A percentile compares a stretch with the other conserved stretches of the same genome.
Conservation (phyloP, 1,140 invertebrate species). For the Drosophila tani region DNA sequence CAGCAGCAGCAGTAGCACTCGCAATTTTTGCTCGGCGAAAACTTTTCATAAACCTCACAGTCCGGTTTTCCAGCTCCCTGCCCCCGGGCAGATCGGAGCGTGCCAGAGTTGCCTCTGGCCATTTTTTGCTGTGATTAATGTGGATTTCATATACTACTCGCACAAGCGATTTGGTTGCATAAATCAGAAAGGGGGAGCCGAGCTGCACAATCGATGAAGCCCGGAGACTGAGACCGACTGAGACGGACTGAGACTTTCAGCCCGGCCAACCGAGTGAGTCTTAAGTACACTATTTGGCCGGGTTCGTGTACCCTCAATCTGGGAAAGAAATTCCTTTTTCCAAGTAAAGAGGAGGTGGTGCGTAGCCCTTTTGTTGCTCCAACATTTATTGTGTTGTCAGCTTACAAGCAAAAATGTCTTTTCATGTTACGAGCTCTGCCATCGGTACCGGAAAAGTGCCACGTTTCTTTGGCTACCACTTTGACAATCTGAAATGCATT, state of each 20-base stretch:
- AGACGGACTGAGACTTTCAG: conserved; percentile 6
- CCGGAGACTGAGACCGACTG: not conserved
- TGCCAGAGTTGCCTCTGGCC: conserved; percentile 17
- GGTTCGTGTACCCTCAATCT: conserved; percentile 32
- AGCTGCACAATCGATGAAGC: conserved; percentile 32
- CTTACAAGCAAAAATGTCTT: conserved; percentile 24
- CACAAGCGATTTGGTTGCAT: conserved; percentile 69
- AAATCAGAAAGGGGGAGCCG: conserved; percentile 42
- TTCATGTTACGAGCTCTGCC: conserved; percentile 21
- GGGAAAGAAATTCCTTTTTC: conserved; percentile 7
- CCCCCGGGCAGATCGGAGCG: conserved; percentile 2
- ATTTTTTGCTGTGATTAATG: conserved; percentile 71
- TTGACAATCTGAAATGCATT: conserved; percentile 53
- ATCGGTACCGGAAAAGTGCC: conserved; percentile 25
- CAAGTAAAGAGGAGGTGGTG: conserved; percentile 16
- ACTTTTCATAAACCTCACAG: conserved; percentile 75
- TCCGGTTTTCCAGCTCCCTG: conserved; percentile 18
- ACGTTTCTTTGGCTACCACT: conserved; percentile 21
- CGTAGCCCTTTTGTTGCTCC: conserved; percentile 36
- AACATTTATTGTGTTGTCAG: conserved; percentile 50
- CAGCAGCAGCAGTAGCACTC: conserved; percentile 25
- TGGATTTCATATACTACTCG: conserved; percentile 65
- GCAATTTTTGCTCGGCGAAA: conserved; percentile 55
- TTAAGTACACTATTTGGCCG: conserved; percentile 47
- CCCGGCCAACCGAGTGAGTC: conserved; percentile 21